Percentiles rank a stretch among this genome's conserved stretches.
phyloP scores from a whole-genome alignment of 2,797 vertebrate genomes.

The Dallia pectoralis region DNA sequence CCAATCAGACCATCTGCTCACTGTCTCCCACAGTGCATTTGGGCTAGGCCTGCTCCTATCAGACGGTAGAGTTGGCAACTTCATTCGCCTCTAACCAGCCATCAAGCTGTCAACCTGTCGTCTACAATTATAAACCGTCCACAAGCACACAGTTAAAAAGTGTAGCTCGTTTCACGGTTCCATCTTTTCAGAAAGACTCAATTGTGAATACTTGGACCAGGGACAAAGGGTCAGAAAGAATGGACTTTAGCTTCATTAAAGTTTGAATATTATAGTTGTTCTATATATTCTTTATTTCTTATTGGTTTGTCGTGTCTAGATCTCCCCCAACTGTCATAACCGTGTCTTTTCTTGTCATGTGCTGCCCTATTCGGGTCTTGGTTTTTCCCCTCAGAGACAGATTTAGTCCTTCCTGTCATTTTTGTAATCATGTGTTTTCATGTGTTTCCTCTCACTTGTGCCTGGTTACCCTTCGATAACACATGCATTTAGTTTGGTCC shows the following conservation, averaged over 20 bases:
- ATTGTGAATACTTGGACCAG: neutral
- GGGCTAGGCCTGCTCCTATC: constrained; percentile 42
- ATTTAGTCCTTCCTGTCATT: too few relatives aligned
- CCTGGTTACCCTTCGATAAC: too few relatives aligned
- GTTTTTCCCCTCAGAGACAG: too few relatives aligned
- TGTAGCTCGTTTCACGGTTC: neutral
- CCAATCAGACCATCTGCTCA: constrained; percentile 55
- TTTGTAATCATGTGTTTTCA: too few relatives aligned
- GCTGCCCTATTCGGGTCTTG: too few relatives aligned
- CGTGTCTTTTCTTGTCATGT: too few relatives aligned
- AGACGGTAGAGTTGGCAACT: constrained; percentile 28
- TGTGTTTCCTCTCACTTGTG: too few relatives aligned
- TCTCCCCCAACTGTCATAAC: neutral
- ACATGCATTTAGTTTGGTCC: too few relatives aligned
- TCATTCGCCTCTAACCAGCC: constrained; percentile 23
- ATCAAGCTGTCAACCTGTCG: constrained; percentile 51
- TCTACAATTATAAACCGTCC: constrained; percentile 26
- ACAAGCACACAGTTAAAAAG: constrained; percentile 8
- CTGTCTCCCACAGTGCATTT: constrained; percentile 49
- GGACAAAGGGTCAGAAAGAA: neutral
- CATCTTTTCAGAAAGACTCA: constrained; percentile 15
- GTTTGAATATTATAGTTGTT: neutral
- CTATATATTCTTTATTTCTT: neutral
- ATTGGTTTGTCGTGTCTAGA: neutral
- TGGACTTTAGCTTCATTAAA: neutral